A percentile compares a stretch with the other conserved stretches of the same genome.
Evolutionary conservation across 2,888 invertebrate genomes (phyloP).

Genomic region (Melieria omissa): DNA sequence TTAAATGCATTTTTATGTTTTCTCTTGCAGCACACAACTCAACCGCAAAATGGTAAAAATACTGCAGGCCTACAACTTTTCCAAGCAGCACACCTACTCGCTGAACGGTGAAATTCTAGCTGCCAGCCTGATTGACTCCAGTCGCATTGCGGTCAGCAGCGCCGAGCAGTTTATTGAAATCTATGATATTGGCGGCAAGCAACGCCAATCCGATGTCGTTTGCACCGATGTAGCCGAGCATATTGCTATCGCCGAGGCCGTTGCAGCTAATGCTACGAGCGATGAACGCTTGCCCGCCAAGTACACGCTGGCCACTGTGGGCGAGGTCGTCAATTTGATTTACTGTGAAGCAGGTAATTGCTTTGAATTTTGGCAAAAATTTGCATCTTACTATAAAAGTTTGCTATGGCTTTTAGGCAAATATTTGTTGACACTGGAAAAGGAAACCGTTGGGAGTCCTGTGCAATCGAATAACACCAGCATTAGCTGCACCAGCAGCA

Average conservation of each 20-base stretch:
- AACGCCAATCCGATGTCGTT: slow-evolving; percentile 34
- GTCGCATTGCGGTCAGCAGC: slow-evolving; percentile 64
- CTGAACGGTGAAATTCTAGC: slow-evolving; percentile 63
- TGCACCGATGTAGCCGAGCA: slow-evolving; percentile 22
- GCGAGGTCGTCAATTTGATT: slow-evolving; percentile 74
- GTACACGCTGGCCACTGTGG: slow-evolving; percentile 78
- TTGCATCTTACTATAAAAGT: neutral
- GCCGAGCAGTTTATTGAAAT: slow-evolving; percentile 66
- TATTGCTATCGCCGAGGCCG: slow-evolving; percentile 19
- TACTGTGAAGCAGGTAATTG: slow-evolving; percentile 74
- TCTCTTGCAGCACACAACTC: too few species aligned
- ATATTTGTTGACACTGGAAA: slow-evolving; percentile 61
- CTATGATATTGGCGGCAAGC: slow-evolving; percentile 59
- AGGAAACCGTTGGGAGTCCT: slow-evolving; percentile 62
- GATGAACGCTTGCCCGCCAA: slow-evolving; percentile 53
- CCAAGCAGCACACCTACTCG: slow-evolving; percentile 64
- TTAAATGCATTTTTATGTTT: too few species aligned
- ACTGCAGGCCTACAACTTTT: slow-evolving; percentile 65
- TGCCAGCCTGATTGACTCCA: slow-evolving; percentile 60
- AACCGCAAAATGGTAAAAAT: slow-evolving; percentile 62
- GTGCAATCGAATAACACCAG: slow-evolving; percentile 58
- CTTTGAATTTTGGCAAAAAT: neutral
- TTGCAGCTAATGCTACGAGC: slow-evolving; percentile 34
- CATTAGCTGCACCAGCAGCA: slow-evolving; percentile 63
- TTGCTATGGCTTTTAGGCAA: slow-evolving; percentile 50